Evolutionary conservation across 2,888 invertebrate species (phyloP).

Genomic region (Lasioglossum morio): DNA sequence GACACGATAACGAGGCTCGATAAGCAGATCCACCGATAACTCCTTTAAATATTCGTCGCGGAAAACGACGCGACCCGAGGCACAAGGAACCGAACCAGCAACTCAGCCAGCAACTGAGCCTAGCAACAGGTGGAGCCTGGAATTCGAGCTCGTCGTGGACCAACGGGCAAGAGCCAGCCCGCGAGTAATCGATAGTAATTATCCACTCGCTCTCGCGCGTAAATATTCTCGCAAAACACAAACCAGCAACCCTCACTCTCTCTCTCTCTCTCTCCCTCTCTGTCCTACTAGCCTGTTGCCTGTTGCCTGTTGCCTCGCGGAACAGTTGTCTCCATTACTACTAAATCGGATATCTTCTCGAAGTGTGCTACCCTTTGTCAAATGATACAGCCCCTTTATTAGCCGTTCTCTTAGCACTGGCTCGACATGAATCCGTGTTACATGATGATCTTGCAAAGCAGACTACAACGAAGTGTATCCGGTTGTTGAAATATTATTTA

Average conservation of each 20-base stretch:
- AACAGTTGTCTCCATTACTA: neutral
- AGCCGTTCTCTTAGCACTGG: neutral
- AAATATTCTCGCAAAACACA: slow-evolving; percentile 58
- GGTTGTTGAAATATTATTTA: too few species aligned
- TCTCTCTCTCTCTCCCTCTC: neutral
- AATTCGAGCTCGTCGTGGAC: slow-evolving; percentile 47
- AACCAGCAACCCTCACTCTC: neutral
- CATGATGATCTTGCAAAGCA: too few species aligned
- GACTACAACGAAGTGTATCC: too few species aligned
- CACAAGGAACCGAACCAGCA: slow-evolving; percentile 14
- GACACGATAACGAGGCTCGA: neutral
- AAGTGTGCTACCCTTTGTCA: neutral
- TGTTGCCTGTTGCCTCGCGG: neutral
- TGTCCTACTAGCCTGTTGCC: neutral
- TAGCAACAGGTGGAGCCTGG: slow-evolving; percentile 70
- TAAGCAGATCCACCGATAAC: neutral
- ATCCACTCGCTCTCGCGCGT: slow-evolving; percentile 55
- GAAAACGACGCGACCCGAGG: slow-evolving; percentile 4
- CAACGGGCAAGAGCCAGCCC: slow-evolving; percentile 45
- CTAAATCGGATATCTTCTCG: neutral
- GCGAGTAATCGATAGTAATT: slow-evolving; percentile 67
- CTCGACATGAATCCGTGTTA: neutral
- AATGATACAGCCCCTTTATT: neutral
- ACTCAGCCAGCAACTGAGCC: slow-evolving; percentile 30
- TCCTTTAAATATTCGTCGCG: neutral